Conservation (phyloP, 2,797 vertebrate genomes). For the Pseudotriccus pelzelni region DNA sequence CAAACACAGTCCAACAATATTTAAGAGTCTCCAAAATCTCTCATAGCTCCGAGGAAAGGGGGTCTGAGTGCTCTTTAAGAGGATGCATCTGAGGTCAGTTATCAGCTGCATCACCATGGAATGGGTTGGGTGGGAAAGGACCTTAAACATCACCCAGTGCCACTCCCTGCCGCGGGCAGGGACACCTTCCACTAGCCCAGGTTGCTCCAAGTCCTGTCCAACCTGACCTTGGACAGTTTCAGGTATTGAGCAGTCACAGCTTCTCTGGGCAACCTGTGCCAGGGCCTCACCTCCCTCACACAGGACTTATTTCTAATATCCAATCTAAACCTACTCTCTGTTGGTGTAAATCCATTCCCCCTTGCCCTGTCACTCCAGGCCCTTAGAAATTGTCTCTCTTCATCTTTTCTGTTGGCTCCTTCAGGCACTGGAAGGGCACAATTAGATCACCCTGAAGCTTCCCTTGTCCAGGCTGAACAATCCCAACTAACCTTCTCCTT, state of each 20-base stretch:
- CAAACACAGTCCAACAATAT: background rate
- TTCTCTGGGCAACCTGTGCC: background rate
- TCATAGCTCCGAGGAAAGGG: background rate
- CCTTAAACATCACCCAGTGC: too few species aligned
- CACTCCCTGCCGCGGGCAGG: background rate
- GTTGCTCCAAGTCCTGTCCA: background rate
- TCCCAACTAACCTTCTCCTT: background rate
- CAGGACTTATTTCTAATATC: background rate
- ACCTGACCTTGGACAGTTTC: fast-evolving
- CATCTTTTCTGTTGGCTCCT: background rate
- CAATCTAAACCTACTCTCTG: background rate
- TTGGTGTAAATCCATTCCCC: background rate
- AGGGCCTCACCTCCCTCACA: background rate
- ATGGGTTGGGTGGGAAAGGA: background rate
- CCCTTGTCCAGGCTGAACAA: background rate
- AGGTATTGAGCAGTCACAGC: background rate
- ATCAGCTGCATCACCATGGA: background rate
- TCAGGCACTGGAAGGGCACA: background rate
- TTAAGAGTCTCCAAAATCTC: background rate
- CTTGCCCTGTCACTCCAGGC: background rate
- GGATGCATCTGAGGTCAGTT: too few species aligned
- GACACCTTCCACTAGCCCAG: fast-evolving
- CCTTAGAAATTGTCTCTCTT: background rate
- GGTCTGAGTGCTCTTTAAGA: background rate
- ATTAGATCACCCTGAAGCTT: background rate